Conservation (phyloP, 2,797 vertebrate genomes). For the Hydrophis major region DNA sequence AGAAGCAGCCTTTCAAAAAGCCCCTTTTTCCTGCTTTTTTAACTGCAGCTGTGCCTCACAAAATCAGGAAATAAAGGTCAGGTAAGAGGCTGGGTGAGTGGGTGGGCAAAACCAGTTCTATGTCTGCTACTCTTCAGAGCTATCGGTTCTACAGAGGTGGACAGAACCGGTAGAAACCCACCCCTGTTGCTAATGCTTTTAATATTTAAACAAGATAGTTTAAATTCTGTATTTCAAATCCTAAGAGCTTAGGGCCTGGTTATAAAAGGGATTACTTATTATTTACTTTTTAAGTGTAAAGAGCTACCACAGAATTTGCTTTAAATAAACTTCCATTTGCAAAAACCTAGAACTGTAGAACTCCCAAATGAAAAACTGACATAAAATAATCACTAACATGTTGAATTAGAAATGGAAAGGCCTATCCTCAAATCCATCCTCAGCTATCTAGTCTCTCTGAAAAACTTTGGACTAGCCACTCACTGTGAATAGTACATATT, state of each 20-base stretch:
- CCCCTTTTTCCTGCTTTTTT: no score
- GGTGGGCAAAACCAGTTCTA: no score
- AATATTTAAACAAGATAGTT: not conserved
- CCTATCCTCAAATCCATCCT: not conserved
- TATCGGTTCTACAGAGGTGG: no score
- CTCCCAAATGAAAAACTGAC: not conserved
- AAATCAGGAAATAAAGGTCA: no score
- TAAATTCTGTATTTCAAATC: not conserved
- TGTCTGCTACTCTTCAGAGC: no score
- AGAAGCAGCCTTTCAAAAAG: no score
- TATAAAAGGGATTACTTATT: not conserved
- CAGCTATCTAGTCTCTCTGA: not conserved
- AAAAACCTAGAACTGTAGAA: not conserved
- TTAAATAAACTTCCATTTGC: not conserved
- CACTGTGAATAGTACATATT: not conserved
- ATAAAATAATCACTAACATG: not conserved
- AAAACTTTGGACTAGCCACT: not conserved
- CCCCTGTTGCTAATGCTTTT: not conserved
- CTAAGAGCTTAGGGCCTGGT: not conserved
- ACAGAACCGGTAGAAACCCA: no score
- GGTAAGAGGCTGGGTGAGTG: no score
- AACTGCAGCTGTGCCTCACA: no score
- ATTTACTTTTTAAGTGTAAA: not conserved
- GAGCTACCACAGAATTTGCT: not conserved
- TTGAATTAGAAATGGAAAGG: not conserved